A percentile compares a stretch with the other conserved stretches of the same genome.
Evolutionary conservation across 2,888 invertebrate species (phyloP).

Genomic region (Stegophylla sp.): DNA sequence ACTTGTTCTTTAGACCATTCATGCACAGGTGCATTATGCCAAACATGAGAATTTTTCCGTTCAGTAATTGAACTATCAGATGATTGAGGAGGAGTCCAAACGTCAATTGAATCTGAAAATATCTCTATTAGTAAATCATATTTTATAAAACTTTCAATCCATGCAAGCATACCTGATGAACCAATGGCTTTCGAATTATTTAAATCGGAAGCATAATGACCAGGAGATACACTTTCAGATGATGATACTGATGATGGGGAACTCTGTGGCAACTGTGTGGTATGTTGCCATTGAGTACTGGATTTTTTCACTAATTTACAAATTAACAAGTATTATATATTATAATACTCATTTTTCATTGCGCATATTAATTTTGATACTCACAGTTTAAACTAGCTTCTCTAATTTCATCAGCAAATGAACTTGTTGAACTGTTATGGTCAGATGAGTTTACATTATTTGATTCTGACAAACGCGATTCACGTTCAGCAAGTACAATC

Average conservation of each 20-base stretch:
- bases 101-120: conserved; percentile 65
- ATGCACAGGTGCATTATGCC: conserved; percentile 75
- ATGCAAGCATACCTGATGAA: conserved; percentile 55
- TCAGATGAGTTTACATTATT: conserved; percentile 61
- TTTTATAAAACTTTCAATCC: background rate
- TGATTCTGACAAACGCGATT: conserved; percentile 71
- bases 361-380: background rate
- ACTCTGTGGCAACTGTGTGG: conserved; percentile 59
- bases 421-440: conserved; percentile 55
- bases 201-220: conserved; percentile 60
- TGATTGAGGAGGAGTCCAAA: conserved; percentile 68
- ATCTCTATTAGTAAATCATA: conserved; percentile 30
- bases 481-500: conserved; percentile 84
- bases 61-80: conserved; percentile 69
- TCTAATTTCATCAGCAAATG: conserved; percentile 56
- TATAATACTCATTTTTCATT: background rate
- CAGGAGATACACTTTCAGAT: conserved; percentile 64
- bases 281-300: conserved; percentile 41
- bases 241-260: conserved; percentile 63
- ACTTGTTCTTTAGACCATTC: conserved; percentile 84
- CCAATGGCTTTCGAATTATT: conserved; percentile 59
- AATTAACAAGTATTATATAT: conserved; percentile 1
- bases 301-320: conserved; percentile 45
- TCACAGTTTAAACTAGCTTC: conserved; percentile 55
- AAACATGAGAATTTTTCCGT: conserved; percentile 72